phyloP scores from a whole-genome alignment of 2,888 invertebrate genomes.

The Thera britannica region DNA sequence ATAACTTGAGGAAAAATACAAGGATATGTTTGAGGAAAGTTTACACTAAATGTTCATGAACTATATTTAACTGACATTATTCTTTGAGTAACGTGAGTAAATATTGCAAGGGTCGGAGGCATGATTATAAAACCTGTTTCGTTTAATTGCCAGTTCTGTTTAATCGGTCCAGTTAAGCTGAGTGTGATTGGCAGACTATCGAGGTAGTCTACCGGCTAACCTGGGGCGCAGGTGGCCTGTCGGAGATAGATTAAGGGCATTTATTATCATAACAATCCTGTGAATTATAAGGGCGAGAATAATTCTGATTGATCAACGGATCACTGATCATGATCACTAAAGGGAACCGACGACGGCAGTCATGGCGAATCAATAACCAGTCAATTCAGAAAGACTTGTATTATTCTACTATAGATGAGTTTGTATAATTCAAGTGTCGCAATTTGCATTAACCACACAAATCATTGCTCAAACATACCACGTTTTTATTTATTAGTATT shows the following conservation, averaged over 20 bases:
- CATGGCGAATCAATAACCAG: slow-evolving; percentile 12
- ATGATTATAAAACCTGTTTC: not conserved
- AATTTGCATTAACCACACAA: slow-evolving; percentile 23
- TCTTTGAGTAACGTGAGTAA: not conserved
- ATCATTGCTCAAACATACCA: slow-evolving; percentile 27
- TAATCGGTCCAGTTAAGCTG: slow-evolving; percentile 5
- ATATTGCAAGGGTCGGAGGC: not conserved
- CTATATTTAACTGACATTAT: not conserved
- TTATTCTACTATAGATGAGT: not conserved
- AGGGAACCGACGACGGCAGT: slow-evolving; percentile 21
- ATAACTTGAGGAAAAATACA: slow-evolving; percentile 4
- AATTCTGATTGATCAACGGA: slow-evolving; percentile 44
- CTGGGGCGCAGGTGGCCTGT: slow-evolving; percentile 50
- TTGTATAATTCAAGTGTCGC: slow-evolving; percentile 5
- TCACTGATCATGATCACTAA: slow-evolving; percentile 17
- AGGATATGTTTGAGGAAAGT: slow-evolving; percentile 2
- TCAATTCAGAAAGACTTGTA: not conserved
- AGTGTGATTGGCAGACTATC: slow-evolving; percentile 10
- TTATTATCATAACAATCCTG: slow-evolving; percentile 51
- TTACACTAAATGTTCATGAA: not conserved
- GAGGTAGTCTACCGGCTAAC: slow-evolving; percentile 36
- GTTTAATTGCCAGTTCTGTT: slow-evolving; percentile 1
- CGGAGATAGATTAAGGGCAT: slow-evolving; percentile 48
- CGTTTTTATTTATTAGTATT: slow-evolving; percentile 29
- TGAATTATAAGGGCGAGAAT: slow-evolving; percentile 49